Evolutionary conservation across 2,113 vertebrate genomes (phyloP).

Genomic region (Meriones unguiculatus): DNA sequence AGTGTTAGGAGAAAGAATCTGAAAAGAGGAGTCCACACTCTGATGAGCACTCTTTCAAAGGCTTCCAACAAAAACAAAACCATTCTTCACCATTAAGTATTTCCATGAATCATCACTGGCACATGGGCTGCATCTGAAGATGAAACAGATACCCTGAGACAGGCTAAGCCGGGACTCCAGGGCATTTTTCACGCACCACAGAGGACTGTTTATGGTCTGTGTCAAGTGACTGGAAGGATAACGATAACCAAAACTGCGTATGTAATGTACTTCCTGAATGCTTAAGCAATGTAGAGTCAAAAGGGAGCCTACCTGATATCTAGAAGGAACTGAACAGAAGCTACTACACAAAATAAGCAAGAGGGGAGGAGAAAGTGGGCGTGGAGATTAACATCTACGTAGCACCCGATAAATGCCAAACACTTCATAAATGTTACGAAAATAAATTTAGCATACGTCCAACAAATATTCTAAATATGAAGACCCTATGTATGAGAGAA

Average conservation of each 20-base stretch:
- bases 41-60: constrained; percentile 42
- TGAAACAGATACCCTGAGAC: constrained; percentile 63
- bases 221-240: constrained; percentile 54
- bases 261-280: constrained; percentile 5
- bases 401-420: background rate
- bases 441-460: background rate
- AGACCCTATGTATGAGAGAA: background rate
- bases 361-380: background rate
- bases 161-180: constrained; percentile 54
- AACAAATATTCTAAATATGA: background rate
- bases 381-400: background rate
- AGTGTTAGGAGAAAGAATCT: background rate
- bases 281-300: background rate
- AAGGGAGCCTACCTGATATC: background rate
- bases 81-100: background rate
- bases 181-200: constrained; percentile 29
- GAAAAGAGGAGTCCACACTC: constrained; percentile 32
- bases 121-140: background rate
- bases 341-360: background rate
- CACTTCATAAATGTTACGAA: background rate
- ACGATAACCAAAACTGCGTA: constrained; percentile 27
- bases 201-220: constrained; percentile 39
- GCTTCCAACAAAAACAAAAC: constrained; percentile 29
- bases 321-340: background rate
- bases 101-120: constrained; percentile 56